Base-by-base conservation (phyloP, 2,113 vertebrate genomes). In the Tauraco erythrolophus region DNA sequence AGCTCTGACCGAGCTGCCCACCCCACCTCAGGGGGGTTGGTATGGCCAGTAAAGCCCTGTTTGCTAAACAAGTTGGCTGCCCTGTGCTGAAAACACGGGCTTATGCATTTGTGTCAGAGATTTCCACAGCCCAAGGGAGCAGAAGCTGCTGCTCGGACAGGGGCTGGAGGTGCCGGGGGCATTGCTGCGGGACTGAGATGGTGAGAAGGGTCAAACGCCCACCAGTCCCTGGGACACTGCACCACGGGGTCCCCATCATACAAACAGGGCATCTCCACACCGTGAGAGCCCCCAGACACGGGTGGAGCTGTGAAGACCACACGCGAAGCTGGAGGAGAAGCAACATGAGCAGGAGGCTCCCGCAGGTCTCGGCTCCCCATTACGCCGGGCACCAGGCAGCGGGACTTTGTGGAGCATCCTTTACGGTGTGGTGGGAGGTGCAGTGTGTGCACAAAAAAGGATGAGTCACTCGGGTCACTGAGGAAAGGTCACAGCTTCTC, bases 391-490 rank as follows among this genome's bases (percentile, higher is more conserved):
- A 37, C 12, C 10, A 28, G 58, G 21, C 41, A 51, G 54, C 0
- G 2, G 74, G 50, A 41, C 62, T 48, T 24, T 6, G 45, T 35
- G 45, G 65, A 61, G 66, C 50, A 4, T 15, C 57, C 69, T 53
- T 50, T 9, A 3, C 3, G 1, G 35, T 0, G 0, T 8, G 58
- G 78, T 43, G 68, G 68, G 79, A 91, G 61, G 64, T 69, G 64
- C 81, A 68, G 64, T 3, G 46, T 1, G 1, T 64, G 72, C 57
- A 45, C 43, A 21, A 5, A 33, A 57, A 76, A 68, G 68, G 51
- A 76, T 96, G 96, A 96, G 68, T 97, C 97, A 96, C 83, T 74
- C 62, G 7, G 88, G 92, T 97, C 87, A 60, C 87, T 53, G n/a
- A 86, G 46, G 86, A 87, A 91, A 95, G 92, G 92, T 91, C 97